Base-by-base conservation (phyloP, 2,113 vertebrate species). In the Bagarius yarrelli region DNA sequence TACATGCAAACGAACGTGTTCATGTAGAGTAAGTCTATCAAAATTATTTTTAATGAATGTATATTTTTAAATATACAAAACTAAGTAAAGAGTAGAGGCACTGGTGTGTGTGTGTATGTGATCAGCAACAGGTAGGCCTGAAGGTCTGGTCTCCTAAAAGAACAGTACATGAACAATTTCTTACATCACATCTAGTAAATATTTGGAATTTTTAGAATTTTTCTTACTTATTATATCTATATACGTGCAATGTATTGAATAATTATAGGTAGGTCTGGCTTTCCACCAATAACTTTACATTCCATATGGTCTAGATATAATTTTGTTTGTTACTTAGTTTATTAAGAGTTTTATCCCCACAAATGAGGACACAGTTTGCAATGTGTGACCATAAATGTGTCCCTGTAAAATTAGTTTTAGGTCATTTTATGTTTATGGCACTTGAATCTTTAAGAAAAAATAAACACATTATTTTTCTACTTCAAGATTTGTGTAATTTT, bases 101-200 rank as follows among this genome's bases (percentile, higher is more conserved):
- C 27, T 55, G 34, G 27, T 32, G 11, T 27, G 21, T 34, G 23
- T 55, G 27, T 32, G 11, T 27, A 21, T 34, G 23, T 55, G 18
- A 73, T 55, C 50, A 73, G 70, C 70, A 73, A 34, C 70, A 73
- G 70, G 70, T 73, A 55, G 70, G 70, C 25, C 50, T 73, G 11
- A 4, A 8, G 34, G 30, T 23, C 1, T 19, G 70, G 9, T 23
- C 16, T 25, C 8, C 6, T 40, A 47, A 6, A 53, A 60, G n/a
- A 60, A 15, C 11, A 76, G 55, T 8, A 59, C 19, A 47, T 60
- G 19, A 25, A 61, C 4, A 1, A 19, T 47, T 25, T 21, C 5
- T 27, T 19, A 12, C 9, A 40, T 25, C 25, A 11, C 2, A 44
- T 16, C 30, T 52, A 19, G 69, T 52, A 30, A 19, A 50, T 50